phyloP scores from a whole-genome alignment of 1,140 invertebrate genomes.

The Marisa cornuarietis region DNA sequence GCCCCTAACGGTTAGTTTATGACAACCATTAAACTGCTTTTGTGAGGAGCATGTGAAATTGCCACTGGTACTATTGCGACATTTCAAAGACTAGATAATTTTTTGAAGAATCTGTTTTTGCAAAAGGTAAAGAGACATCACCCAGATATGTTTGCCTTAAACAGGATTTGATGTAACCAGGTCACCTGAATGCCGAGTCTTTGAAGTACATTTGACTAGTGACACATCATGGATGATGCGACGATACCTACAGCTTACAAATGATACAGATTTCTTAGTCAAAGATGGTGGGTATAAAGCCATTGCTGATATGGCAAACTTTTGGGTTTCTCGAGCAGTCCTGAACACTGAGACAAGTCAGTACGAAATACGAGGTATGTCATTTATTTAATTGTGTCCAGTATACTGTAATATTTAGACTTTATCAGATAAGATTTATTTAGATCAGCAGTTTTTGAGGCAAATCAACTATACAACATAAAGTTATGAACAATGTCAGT shows the following conservation, averaged over 20 bases:
- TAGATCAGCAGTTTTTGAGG: not conserved
- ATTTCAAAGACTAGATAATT: too few relatives aligned
- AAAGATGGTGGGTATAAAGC: slow-evolving; percentile 42
- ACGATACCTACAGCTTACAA: slow-evolving; percentile 63
- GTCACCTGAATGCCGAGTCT: slow-evolving; percentile 11
- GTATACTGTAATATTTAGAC: not conserved
- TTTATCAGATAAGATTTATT: not conserved
- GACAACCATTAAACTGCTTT: too few relatives aligned
- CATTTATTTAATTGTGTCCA: not conserved
- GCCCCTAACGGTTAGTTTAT: too few relatives aligned
- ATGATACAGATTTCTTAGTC: slow-evolving; percentile 47
- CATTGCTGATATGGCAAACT: slow-evolving; percentile 63
- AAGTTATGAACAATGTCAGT: too few relatives aligned
- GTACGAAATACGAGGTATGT: slow-evolving; percentile 54
- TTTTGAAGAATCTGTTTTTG: too few relatives aligned
- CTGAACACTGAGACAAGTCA: slow-evolving; percentile 31
- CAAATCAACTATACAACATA: not conserved
- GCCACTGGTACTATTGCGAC: too few relatives aligned
- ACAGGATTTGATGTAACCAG: too few relatives aligned
- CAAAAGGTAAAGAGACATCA: too few relatives aligned
- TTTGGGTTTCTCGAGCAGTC: slow-evolving; percentile 57
- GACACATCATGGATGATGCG: slow-evolving; percentile 66
- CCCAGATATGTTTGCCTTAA: too few relatives aligned
- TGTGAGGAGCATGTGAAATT: too few relatives aligned
- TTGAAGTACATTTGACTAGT: slow-evolving; percentile 66